Base-by-base conservation (phyloP, 2,797 vertebrate genomes). In the Esox lucius region DNA sequence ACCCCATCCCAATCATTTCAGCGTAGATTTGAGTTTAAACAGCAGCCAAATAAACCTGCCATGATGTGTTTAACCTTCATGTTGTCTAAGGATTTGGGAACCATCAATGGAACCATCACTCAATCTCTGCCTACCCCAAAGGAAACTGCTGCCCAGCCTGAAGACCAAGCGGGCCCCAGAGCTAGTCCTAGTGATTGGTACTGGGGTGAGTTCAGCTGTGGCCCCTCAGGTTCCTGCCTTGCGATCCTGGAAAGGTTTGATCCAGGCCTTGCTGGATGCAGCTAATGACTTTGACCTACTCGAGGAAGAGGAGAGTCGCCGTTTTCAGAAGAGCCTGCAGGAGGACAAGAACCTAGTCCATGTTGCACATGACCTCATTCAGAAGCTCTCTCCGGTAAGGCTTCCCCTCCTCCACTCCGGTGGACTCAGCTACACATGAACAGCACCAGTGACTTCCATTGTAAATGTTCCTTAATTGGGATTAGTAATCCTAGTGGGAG, bases 291-390 rank as follows among this genome's bases (percentile, higher is more conserved):
- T 98, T 80, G 97, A 98, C 85, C 94, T 99, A 5, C 92, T 98
- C 2, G 96, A 98, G 88, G 97, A 98, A 49, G 97, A 99, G 78
- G 97, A 98, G 83, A 97, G 95, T 82, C 94, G 91, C 22, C 93
- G 94, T n/a, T 98, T 99, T 84, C 96, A 98, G 86, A 97, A 97
- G 70, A 96, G 96, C 90, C 95, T 98, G 80, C 94, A 95, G 1
- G 96, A 98, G 79, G 96, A 98, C 88, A 98, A 98, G 92, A 98
- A 98, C 92, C 90, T 98, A 82, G 94, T 98, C 75, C 97, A 98
- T 2, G 95, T 98, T 70, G 97, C 97, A 81, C 97, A 98, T 24
- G 97, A 98, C 90, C 96, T 99, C 75, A 98, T 98, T 89, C 97
- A 98, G 93, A 99, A 98, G 90, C 95, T 99, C 69, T 98, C 97